Base-by-base conservation (phyloP, 2,797 vertebrate species). In the Coracias cyanogaster region DNA sequence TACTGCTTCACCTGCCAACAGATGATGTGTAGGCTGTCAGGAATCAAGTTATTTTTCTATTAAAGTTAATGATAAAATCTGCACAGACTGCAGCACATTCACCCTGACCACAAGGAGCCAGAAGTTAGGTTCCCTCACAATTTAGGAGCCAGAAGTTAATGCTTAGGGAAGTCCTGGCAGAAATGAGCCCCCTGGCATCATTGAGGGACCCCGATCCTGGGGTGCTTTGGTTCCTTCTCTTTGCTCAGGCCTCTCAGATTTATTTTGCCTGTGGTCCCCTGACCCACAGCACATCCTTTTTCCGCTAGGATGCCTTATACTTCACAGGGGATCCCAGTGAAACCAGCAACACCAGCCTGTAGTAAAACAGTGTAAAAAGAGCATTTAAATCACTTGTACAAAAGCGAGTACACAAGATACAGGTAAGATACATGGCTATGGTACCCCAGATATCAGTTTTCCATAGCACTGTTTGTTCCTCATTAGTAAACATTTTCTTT, bases 401-500 rank as follows among this genome's bases (percentile, higher is more conserved):
- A 96, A 89, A 96, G 39, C 55, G 8, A 87, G 74, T 39, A 92
- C 93, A 95, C 86, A 95, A 98, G 98, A 98, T 98, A 89, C 95
- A 95, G 96, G 95, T 96, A 97, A 98, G 98, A 98, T 98, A 97
- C 97, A 98, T 3, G 17, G 95, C 97, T 98, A 98, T 95, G 95
- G 97, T 93, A 98, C 98, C 97, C 98, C 71, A 97, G 98, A 97
- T 98, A 98, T 98, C 98, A 87, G 80, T 98, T 98, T 98, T 98
- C 96, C 87, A 43, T 97, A 96, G 95, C 97, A 97, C 97, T 98
- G 96, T 98, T 98, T 98, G 97, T 97, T 98, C 98, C 98, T 98
- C 98, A 98, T 98, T 98, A 98, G 98, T 98, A 98, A 98, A 98
- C 98, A 98, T 98, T 98, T 98, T 98, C 98, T 98, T 98, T 98